phyloP scores from a whole-genome alignment of 2,797 vertebrate species.

The Pipistrellus pipistrellus region DNA sequence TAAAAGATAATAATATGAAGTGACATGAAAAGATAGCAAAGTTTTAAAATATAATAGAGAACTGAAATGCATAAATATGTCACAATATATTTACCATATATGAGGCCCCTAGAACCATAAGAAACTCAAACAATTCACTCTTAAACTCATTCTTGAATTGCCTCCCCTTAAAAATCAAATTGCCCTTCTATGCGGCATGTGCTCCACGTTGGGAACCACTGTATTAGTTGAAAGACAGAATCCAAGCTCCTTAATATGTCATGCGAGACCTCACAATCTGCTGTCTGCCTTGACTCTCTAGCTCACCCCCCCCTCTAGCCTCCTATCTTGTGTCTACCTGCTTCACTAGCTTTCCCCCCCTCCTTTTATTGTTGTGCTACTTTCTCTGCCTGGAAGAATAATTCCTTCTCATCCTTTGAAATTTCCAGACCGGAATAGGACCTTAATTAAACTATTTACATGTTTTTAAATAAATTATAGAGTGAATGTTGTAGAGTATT shows the following conservation, averaged over 20 bases:
- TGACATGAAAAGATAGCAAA: too few species aligned
- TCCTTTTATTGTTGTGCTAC: background rate
- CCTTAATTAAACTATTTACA: slow-evolving; percentile 47
- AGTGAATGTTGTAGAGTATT: background rate
- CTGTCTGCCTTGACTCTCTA: background rate
- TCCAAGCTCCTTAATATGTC: background rate
- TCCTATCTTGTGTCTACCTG: background rate
- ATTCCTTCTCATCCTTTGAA: background rate
- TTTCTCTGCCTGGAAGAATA: background rate
- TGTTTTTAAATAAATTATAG: slow-evolving; percentile 42
- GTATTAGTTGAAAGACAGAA: background rate
- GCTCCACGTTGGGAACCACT: too few species aligned
- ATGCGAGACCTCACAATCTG: background rate
- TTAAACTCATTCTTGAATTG: too few species aligned
- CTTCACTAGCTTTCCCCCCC: background rate
- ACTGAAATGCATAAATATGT: too few species aligned
- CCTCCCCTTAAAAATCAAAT: too few species aligned
- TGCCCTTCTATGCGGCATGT: too few species aligned
- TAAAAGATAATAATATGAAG: too few species aligned
- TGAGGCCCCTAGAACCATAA: too few species aligned
- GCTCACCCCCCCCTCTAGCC: background rate
- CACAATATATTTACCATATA: too few species aligned
- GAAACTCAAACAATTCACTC: too few species aligned
- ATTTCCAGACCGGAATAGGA: background rate
- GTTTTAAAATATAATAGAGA: too few species aligned